These are phyloP conservation scores for Antedon bifida DNA, from an alignment of 35 echinoderm and acorn worm genomes.

Conservation along the genomic window DNA sequence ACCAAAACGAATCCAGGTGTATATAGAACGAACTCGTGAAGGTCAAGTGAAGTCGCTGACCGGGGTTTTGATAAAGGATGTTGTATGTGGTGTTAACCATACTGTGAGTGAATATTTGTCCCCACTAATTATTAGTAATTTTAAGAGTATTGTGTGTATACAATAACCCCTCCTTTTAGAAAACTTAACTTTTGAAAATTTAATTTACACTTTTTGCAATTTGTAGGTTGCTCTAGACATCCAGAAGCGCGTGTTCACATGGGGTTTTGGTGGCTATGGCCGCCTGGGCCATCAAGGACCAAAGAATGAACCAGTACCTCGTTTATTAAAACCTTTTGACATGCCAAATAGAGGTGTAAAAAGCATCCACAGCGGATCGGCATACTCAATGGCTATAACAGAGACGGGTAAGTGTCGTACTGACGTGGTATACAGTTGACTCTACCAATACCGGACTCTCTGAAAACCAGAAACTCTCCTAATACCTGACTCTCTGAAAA, in stretches of 20 bases:
- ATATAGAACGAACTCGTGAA: conserved; percentile 49
- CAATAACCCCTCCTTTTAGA: no score
- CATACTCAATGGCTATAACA: conserved; percentile 65
- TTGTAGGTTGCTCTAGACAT: conserved; percentile 81
- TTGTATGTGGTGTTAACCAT: conserved; percentile 74
- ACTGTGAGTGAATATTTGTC: conserved; percentile 36
- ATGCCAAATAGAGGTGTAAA: conserved; percentile 19
- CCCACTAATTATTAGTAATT: background rate
- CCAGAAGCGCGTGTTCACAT: conserved; percentile 76
- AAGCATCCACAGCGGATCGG: conserved; percentile 40
- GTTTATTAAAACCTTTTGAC: conserved; percentile 66
- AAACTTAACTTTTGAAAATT: no score
- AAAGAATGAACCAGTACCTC: conserved; percentile 62
- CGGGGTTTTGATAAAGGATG: conserved; percentile 65
- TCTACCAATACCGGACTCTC: no score
- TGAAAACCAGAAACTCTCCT: no score
- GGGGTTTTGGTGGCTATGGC: conserved; percentile 94
- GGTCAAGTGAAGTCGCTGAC: conserved; percentile 36
- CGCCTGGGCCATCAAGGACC: conserved; percentile 73
- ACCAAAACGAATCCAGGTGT: conserved; percentile 46
- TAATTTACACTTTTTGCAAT: background rate
- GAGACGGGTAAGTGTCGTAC: conserved; percentile 33
- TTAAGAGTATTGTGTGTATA: background rate
- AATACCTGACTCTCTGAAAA: no score
- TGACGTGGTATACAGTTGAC: no score